A percentile compares a stretch with the other conserved stretches of the same genome.
Evolutionary conservation across 2,797 vertebrate genomes (phyloP).

Genomic region (Acanthiza pusilla): DNA sequence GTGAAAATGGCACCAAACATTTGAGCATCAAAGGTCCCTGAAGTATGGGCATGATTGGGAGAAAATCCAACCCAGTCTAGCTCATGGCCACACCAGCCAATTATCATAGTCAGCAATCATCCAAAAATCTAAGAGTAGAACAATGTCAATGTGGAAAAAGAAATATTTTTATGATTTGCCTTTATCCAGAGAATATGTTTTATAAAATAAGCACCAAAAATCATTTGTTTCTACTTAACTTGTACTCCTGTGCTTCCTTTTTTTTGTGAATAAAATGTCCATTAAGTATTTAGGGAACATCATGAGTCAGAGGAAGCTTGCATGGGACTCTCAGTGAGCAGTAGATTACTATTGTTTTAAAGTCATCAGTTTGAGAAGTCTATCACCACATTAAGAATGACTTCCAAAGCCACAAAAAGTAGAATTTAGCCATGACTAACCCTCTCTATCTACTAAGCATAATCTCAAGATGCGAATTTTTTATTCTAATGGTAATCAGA

Average conservation of each 20-base stretch:
- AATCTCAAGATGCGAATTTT: background rate
- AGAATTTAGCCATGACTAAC: background rate
- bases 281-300: background rate
- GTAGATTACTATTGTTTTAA: background rate
- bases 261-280: slow-evolving; percentile 47
- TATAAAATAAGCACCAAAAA: slow-evolving; percentile 23
- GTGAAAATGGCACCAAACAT: background rate
- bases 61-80: background rate
- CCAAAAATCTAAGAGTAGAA: background rate
- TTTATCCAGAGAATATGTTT: slow-evolving; percentile 9
- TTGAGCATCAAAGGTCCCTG: background rate
- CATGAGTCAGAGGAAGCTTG: background rate
- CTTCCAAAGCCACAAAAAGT: background rate
- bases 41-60: background rate
- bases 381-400: background rate
- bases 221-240: slow-evolving; percentile 59
- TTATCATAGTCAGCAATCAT: background rate
- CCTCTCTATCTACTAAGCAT: background rate
- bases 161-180: background rate
- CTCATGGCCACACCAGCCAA: background rate
- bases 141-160: background rate
- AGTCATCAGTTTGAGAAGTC: background rate
- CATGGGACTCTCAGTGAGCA: background rate
- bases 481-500: background rate
- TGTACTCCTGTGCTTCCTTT: background rate